These are phyloP conservation scores for Galeopsomyia nigrocyanea DNA, from an alignment of 2,888 invertebrate species.

Conservation along the genomic window DNA sequence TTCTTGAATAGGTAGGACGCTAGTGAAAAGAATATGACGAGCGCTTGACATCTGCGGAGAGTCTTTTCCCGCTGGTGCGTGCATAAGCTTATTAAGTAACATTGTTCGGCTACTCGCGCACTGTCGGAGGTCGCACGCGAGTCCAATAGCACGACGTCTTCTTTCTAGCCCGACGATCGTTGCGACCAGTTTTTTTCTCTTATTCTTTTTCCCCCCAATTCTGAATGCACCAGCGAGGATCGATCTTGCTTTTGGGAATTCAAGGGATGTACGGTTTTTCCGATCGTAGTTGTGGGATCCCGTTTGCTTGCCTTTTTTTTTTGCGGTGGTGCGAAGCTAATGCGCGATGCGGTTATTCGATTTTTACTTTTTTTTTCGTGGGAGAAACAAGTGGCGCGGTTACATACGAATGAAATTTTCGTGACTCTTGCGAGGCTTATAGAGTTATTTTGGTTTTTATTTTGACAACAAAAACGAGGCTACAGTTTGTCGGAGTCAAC, in stretches of 20 bases:
- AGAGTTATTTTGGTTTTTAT: no score
- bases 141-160: conserved; percentile 28
- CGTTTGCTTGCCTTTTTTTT: background rate
- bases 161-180: background rate
- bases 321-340: background rate
- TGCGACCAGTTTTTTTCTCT: conserved; percentile 24
- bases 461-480: no score
- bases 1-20: conserved; percentile 5
- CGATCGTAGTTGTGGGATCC: background rate
- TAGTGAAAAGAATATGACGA: conserved; percentile 63
- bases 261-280: background rate
- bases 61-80: conserved; percentile 63
- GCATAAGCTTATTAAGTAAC: conserved; percentile 68
- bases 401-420: no score
- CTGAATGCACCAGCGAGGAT: conserved; percentile 27
- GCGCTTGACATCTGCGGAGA: conserved; percentile 63
- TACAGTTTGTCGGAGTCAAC: no score
- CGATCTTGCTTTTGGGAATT: conserved; percentile 46
- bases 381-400: no score
- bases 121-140: conserved; percentile 55
- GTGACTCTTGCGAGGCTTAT: no score
- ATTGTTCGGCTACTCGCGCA: conserved; percentile 58
- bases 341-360: no score
- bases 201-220: conserved; percentile 12
- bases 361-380: no score